Evolutionary conservation across 2,797 vertebrate genomes (phyloP).

Genomic region (Trichosurus vulpecula): DNA sequence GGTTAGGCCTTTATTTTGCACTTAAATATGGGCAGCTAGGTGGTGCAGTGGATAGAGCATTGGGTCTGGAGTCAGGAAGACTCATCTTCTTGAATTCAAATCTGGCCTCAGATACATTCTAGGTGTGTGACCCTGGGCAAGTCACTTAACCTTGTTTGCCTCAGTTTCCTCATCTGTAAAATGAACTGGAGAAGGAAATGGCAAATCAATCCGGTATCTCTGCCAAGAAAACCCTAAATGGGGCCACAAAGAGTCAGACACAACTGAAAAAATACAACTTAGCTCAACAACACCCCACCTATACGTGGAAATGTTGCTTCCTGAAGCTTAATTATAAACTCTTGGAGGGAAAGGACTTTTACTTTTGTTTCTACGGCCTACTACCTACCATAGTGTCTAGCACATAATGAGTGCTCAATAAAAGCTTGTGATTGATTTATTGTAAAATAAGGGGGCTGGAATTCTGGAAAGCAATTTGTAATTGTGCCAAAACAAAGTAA

Average conservation of each 20-base stretch:
- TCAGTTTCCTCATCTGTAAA: background rate
- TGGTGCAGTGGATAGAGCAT: background rate
- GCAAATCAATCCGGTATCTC: background rate
- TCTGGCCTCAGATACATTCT: background rate
- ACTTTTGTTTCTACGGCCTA: background rate
- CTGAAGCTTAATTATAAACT: background rate
- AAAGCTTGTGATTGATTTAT: background rate
- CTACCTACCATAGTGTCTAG: background rate
- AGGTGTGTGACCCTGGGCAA: background rate
- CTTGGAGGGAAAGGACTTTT: background rate
- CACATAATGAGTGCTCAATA: background rate
- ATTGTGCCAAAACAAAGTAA: background rate
- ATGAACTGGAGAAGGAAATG: background rate
- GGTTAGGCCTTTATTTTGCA: background rate
- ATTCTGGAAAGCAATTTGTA: background rate
- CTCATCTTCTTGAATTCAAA: background rate
- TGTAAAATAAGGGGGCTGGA: background rate
- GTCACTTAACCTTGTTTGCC: background rate
- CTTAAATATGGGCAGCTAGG: background rate
- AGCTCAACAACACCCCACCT: background rate
- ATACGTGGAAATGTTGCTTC: background rate
- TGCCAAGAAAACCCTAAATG: background rate
- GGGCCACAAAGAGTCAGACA: background rate
- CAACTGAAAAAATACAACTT: background rate
- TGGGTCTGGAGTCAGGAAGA: background rate